Evolutionary conservation across 2,888 invertebrate genomes (phyloP).

Genomic region (Eristalinus sepulchralis): DNA sequence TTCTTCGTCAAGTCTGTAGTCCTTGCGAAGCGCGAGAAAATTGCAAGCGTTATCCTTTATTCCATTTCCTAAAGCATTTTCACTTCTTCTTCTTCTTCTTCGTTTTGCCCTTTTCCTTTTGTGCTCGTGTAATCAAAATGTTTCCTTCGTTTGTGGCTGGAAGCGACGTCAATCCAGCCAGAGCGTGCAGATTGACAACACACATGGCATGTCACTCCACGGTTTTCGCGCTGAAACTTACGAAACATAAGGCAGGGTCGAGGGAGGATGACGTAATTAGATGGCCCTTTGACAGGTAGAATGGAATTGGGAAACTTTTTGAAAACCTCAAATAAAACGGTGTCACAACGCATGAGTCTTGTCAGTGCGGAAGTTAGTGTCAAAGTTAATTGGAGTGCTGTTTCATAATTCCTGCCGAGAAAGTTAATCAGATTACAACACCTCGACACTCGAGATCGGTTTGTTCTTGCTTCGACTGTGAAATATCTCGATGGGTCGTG

Average conservation of each 20-base stretch:
- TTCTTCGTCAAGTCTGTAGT: constrained; percentile 35
- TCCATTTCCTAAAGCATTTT: constrained; percentile 16
- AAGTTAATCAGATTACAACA: neutral
- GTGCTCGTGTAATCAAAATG: constrained; percentile 51
- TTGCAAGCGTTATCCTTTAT: constrained; percentile 38
- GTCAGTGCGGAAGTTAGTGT: constrained; percentile 48
- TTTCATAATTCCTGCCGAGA: constrained; percentile 18
- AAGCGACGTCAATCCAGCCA: constrained; percentile 34
- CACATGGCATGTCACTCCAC: constrained; percentile 7
- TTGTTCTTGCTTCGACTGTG: neutral
- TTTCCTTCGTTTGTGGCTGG: constrained; percentile 23
- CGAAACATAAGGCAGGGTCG: neutral
- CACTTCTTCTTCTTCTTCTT: neutral
- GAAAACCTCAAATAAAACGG: constrained; percentile 45
- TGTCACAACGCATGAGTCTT: constrained; percentile 29
- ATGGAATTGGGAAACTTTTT: constrained; percentile 58
- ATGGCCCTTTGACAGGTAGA: constrained; percentile 41
- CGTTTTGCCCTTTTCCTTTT: constrained; percentile 12
- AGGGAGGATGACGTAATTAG: constrained; percentile 31
- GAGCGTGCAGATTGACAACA: constrained; percentile 24
- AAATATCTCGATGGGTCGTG: neutral
- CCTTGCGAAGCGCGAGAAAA: constrained; percentile 31
- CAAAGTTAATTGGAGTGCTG: constrained; percentile 33
- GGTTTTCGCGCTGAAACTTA: neutral
- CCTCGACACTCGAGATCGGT: neutral